phyloP scores from a whole-genome alignment of 2,888 invertebrate genomes.

The Torymus auratus region DNA sequence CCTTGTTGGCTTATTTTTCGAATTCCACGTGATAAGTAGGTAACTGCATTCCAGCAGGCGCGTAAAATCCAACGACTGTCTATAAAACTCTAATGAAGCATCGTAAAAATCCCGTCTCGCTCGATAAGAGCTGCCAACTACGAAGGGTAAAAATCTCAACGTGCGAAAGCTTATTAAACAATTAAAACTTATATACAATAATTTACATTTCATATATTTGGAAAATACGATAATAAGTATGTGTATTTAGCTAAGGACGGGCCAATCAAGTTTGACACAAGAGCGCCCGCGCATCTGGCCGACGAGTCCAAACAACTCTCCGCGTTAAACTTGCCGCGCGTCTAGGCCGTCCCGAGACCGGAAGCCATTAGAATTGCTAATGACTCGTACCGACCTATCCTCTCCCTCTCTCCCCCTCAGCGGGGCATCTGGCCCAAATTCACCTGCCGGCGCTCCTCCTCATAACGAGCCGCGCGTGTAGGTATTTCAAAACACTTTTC shows the following conservation, averaged over 20 bases:
- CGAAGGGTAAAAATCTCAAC: neutral
- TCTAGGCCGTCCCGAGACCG: slow-evolving; percentile 61
- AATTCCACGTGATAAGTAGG: neutral
- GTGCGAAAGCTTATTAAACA: too few relatives aligned
- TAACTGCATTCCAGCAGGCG: neutral
- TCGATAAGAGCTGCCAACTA: slow-evolving; percentile 14
- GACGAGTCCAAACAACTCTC: slow-evolving; percentile 27
- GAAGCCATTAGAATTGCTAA: slow-evolving; percentile 75
- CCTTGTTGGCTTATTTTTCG: neutral
- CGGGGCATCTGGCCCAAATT: slow-evolving; percentile 69
- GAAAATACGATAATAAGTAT: too few relatives aligned
- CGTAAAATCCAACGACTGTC: slow-evolving; percentile 15
- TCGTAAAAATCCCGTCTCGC: slow-evolving; percentile 25
- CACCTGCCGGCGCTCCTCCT: slow-evolving; percentile 53
- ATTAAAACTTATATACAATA: too few relatives aligned
- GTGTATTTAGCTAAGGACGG: too few relatives aligned
- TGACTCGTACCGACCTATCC: slow-evolving; percentile 66
- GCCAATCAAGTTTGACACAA: too few relatives aligned
- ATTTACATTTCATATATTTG: too few relatives aligned
- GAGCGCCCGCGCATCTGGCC: too few relatives aligned
- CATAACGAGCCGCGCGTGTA: slow-evolving; percentile 7
- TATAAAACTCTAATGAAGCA: slow-evolving; percentile 5
- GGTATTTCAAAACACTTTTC: slow-evolving; percentile 32
- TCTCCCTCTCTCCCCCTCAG: slow-evolving; percentile 16
- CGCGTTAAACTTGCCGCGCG: slow-evolving; percentile 10